Percentiles rank a stretch among this genome's conserved stretches.
These are phyloP conservation scores for Criorhina ranunculi DNA, from an alignment of 2,888 invertebrate species.

Conservation along the genomic window DNA sequence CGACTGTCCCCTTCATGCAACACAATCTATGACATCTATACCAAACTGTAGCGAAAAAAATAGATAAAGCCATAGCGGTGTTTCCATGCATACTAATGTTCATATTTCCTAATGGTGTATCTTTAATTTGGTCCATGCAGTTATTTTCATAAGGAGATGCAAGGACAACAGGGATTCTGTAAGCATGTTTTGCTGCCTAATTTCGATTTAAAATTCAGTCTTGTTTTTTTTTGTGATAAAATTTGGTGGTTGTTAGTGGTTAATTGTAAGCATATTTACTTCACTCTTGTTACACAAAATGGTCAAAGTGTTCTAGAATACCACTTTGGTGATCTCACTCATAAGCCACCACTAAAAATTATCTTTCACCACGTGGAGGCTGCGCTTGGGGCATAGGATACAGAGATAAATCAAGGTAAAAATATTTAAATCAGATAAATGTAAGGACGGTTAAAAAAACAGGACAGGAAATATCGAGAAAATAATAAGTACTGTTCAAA, in stretches of 20 bases:
- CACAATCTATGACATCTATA: not conserved
- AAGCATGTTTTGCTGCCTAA: slow-evolving; percentile 15
- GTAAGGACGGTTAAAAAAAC: not conserved
- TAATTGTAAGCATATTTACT: no score
- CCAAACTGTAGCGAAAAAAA: slow-evolving; percentile 1
- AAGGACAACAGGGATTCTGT: slow-evolving; percentile 19
- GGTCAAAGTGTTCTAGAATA: no score
- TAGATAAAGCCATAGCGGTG: slow-evolving; percentile 28
- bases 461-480: slow-evolving; percentile 34
- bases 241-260: no score
- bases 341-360: no score
- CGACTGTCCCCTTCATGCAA: slow-evolving; percentile 3
- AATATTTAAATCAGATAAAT: no score
- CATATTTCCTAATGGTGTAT: slow-evolving; percentile 36
- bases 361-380: no score
- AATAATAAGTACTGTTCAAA: slow-evolving; percentile 5
- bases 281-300: no score
- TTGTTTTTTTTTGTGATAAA: not conserved
- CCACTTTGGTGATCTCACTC: no score
- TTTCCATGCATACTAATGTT: slow-evolving; percentile 57
- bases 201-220: slow-evolving; percentile 3
- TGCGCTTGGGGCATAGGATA: no score
- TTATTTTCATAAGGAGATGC: slow-evolving; percentile 3
- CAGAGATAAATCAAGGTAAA: no score
- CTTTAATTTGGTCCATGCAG: slow-evolving; percentile 35